Conservation (phyloP, 2,797 vertebrate genomes). For the Myotis daubentonii region DNA sequence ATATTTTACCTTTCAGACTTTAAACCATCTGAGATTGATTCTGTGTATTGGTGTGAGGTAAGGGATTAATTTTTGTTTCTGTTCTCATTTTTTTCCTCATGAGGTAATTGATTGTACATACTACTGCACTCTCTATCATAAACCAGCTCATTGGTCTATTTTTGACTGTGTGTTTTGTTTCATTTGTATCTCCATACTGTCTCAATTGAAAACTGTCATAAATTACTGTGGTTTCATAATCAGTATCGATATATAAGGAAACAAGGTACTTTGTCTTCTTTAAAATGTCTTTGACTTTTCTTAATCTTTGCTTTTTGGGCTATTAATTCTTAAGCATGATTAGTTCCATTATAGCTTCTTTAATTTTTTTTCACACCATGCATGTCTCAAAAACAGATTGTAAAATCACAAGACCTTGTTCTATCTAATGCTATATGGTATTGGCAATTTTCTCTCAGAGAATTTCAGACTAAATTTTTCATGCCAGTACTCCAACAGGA, state of each 20-base stretch:
- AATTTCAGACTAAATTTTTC: slow-evolving; percentile 19
- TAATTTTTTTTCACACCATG: background rate
- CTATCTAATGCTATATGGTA: background rate
- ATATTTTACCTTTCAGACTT: background rate
- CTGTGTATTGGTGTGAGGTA: background rate
- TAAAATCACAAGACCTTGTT: slow-evolving; percentile 1
- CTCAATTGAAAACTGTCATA: background rate
- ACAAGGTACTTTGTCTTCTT: background rate
- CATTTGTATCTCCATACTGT: background rate
- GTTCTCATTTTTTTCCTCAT: background rate
- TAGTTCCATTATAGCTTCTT: background rate
- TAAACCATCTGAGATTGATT: background rate
- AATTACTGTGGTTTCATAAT: background rate
- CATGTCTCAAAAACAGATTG: background rate
- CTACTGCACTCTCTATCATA: background rate
- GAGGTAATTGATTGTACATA: background rate
- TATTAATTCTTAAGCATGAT: background rate
- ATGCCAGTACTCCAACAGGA: background rate
- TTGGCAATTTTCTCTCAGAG: slow-evolving; percentile 12
- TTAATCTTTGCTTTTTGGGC: background rate
- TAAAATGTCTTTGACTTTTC: background rate
- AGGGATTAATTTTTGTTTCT: slow-evolving; percentile 23
- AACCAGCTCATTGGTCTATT: background rate
- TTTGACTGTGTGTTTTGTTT: background rate
- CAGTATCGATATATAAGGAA: background rate